Conservation (phyloP, 2,113 vertebrate species). For the Progne subis region DNA sequence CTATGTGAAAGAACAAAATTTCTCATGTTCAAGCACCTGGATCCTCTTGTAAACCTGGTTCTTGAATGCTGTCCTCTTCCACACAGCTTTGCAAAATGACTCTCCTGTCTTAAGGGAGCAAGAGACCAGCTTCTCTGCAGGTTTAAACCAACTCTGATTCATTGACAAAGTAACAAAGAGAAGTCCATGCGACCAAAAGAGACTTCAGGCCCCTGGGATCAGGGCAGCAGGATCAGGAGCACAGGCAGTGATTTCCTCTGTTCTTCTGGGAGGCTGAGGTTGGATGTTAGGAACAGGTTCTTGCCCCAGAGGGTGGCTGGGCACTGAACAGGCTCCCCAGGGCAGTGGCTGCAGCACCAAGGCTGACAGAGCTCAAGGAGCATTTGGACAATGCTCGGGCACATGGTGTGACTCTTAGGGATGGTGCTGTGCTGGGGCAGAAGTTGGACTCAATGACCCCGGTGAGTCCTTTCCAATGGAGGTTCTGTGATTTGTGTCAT, state of each 20-base stretch:
- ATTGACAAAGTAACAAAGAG: background rate
- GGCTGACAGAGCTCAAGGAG: too few relatives aligned
- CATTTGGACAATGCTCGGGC: too few relatives aligned
- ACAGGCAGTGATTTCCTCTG: fast-evolving
- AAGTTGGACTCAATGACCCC: fast-evolving
- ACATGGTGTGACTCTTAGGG: too few relatives aligned
- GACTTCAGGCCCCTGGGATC: too few relatives aligned
- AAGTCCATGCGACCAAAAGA: background rate
- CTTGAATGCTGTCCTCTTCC: background rate
- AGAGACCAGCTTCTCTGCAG: background rate
- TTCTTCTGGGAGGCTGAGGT: background rate
- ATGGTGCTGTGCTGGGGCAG: background rate
- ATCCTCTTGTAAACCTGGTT: background rate
- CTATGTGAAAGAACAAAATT: background rate
- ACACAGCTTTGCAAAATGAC: background rate
- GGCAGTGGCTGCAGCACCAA: too few relatives aligned
- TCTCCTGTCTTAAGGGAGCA: background rate
- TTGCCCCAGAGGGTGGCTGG: too few relatives aligned
- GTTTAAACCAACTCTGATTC: background rate
- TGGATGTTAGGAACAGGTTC: too few relatives aligned
- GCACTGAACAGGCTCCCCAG: too few relatives aligned
- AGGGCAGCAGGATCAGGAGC: background rate
- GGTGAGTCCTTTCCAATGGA: background rate
- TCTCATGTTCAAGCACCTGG: background rate
- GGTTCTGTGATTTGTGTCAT: background rate